Base-by-base conservation (phyloP, 1,140 invertebrate genomes). In the Hylyphantes graminicola region DNA sequence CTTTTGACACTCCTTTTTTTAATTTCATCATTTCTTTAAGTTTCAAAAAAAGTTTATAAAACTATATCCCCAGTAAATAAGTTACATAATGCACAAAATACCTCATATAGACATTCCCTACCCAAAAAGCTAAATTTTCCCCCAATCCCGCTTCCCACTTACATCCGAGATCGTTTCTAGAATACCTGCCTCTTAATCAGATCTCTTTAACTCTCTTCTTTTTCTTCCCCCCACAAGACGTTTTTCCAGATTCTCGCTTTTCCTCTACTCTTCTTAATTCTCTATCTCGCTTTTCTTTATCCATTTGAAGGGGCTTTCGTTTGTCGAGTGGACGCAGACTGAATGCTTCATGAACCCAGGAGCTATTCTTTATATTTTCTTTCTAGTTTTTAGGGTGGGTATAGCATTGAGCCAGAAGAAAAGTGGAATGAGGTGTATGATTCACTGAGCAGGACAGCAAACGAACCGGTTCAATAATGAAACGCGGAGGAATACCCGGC, bases 101-200 rank as follows among this genome's bases (percentile, higher is more conserved):
- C 57, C 57, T 59, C 11, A 59, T n/a, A 59, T 12, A 59, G 12
- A 59, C n/a, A 6, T 59, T 59, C 12, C 12, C n/a, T 51, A 50
- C 50, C 50, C 51, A 9, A 12, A 48, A 12, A 17, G 35, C 12
- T 65, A 19, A 65, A 21, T 7, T 65, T n/a, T 35, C 5, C 51
- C 50, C 15, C 68, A n/a, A 54, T n/a, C 68, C 50, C 17, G 12
- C 35, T 1, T 35, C 35, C 35, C 35, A 35, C 35, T 35, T 35
- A 35, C 35, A 35, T 35, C 50, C 21, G 19, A 64, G 21, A 59
- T 54, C 13, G 54, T 51, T 76, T 48, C n/a, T n/a, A 19, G 59
- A 63, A 76, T 76, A 76, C 74, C 74, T 76, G 57, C 53, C 74
- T 51, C 59, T 64, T 76, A 76, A 76, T 76, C 74, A 76, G 74